Evolutionary conservation across 2,113 vertebrate species (phyloP), one percentile per base, ranked within the genome.

Genomic region (Corynorhinus townsendii): DNA sequence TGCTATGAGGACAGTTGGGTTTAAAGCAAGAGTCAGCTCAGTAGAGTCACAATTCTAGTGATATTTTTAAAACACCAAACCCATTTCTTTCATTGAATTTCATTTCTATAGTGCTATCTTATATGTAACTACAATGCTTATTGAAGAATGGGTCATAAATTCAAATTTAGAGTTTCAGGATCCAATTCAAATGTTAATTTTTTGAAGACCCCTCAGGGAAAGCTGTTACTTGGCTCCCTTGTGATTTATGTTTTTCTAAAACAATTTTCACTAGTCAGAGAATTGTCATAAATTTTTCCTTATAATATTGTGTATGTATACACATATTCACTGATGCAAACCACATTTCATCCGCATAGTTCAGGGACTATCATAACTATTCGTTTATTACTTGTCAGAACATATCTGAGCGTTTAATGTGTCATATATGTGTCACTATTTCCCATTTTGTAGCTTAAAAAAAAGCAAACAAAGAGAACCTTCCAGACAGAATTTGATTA

Each of bases 111-210:
- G 28, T 89, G 30, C 35, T 77, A 49, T 71, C 69, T 86, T 72
- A 7, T 79, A 75, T 28, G 47, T 86, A 94, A 73, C 69, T 75
- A 24, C 5, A 87, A 76, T 91, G 64, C 73, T 92, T 93, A 59
- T 91, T 85, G 28, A 86, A 86, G 66, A 84, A 89, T 89, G 59
- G 30, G 30, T 86, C 28, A 81, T 84, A 89, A 89, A 86, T 96
- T 96, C 59, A 73, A 87, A 88, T 54, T 59, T 86, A 89, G 68
- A 86, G 76, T 89, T 96, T 85, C 30, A 90, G 81, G n/a, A 88
- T 75, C 79, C 91, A 86, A 96, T 84, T 97, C 93, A 89, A 95
- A 91, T 91, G 59, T 77, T 92, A 95, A 94, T 92, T 94, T 19
- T 82, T 94, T 49, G 54, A 68, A 73, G 30, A 26, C 38, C 35